Base-by-base conservation (phyloP, 2,888 invertebrate species). In the Abscondita cerata region DNA sequence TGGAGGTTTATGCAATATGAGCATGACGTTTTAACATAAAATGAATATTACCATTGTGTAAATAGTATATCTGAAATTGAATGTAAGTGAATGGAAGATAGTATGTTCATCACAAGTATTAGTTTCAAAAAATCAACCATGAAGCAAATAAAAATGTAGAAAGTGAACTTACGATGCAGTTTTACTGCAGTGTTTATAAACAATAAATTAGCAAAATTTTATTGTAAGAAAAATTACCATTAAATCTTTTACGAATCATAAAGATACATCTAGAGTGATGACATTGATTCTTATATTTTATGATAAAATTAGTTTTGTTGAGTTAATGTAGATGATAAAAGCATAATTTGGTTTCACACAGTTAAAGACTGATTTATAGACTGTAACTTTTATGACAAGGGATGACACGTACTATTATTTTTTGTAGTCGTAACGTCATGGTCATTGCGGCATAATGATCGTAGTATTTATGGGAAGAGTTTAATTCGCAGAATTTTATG, bases 361-460 rank as follows among this genome's bases (percentile, higher is more conserved):
- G 68, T 71, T 75, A 75, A 76, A 74, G 73, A 71, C 72, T 75
- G 76, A 77, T 77, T 76, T 77, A 77, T 70, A 64, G 75, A 69
- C 77, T 69, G 75, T 77, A 76, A 76, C 72, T 74, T 77, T 76
- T 76, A 77, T 77, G 75, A 76, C 74, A 73, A 70, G 67, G 70
- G 60, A 60, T 72, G 73, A 73, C 69, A 74, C 71, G 73, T 72
- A 72, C 72, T 72, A 73, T 73, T 71, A 74, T 75, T 75, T 74
- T 74, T 70, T 73, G 72, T 73, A 64, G 68, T 68, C 64, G 68
- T 68, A 68, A 64, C 62, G 70, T 72, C 72, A 74, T 71, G 75
- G 70, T 72, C 74, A 74, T 72, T 71, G 70, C 72, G 71, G 72
- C 74, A 71, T 73, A 72, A 74, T 73, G 72, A 72, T 71, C 68